Evolutionary conservation across 1,140 invertebrate genomes (phyloP).

Genomic region (Drosophila quadrilineata): DNA sequence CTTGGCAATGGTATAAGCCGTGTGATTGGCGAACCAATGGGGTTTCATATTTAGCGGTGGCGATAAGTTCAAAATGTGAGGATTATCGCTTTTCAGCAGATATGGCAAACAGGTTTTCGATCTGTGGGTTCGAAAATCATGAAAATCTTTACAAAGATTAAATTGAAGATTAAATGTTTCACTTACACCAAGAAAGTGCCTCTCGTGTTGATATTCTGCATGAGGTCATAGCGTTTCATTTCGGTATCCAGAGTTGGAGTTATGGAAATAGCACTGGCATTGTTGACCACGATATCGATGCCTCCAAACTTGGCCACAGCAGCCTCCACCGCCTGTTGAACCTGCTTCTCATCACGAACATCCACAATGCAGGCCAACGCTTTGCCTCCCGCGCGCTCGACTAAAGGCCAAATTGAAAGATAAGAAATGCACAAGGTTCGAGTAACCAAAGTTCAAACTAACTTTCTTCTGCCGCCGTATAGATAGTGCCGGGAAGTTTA

Average conservation of each 20-base stretch:
- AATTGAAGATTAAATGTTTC: neutral
- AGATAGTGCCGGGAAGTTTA: constrained; percentile 98
- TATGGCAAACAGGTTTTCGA: constrained; percentile 96
- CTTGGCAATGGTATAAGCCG: constrained; percentile 99
- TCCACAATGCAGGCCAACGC: constrained; percentile 96
- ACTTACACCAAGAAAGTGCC: constrained; percentile 96
- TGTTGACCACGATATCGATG: constrained; percentile 97
- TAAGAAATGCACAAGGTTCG: constrained; percentile 1
- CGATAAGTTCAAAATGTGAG: constrained; percentile 98
- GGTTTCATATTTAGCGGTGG: constrained; percentile 96
- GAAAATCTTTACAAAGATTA: neutral
- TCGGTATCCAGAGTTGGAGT: constrained; percentile 92
- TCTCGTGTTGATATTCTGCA: constrained; percentile 95
- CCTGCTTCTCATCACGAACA: constrained; percentile 92
- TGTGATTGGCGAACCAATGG: constrained; percentile 95
- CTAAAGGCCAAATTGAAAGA: constrained; percentile 82
- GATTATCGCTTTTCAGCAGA: constrained; percentile 93
- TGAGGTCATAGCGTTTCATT: constrained; percentile 98
- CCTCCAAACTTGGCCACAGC: constrained; percentile 96
- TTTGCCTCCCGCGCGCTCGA: constrained; percentile 95
- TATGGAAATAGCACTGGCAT: constrained; percentile 97
- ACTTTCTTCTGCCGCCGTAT: constrained; percentile 98
- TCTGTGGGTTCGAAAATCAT: constrained; percentile 88
- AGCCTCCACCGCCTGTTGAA: constrained; percentile 91
- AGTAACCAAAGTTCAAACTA: constrained; percentile 56